Percentiles rank a stretch among this genome's conserved stretches.
Evolutionary conservation across 2,113 vertebrate species (phyloP).

Genomic region (Triplophysa rosa): DNA sequence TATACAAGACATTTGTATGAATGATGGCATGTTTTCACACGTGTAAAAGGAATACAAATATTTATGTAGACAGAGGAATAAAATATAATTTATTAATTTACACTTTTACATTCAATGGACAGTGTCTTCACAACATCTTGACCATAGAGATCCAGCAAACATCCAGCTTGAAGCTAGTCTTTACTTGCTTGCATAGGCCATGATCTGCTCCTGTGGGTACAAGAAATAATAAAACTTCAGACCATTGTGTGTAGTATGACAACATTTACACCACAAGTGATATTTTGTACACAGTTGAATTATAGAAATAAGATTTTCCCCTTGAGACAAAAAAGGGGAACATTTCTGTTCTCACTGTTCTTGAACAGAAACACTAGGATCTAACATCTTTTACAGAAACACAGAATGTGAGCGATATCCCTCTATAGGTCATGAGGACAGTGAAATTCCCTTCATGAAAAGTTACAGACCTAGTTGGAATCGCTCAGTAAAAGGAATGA

Average conservation of each 20-base stretch:
- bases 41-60: slow-evolving; percentile 3
- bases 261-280: neutral
- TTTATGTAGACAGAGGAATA: slow-evolving; percentile 37
- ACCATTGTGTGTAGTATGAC: neutral
- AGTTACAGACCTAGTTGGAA: slow-evolving; percentile 64
- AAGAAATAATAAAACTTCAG: slow-evolving; percentile 44
- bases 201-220: slow-evolving; percentile 87
- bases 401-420: slow-evolving; percentile 1
- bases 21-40: neutral
- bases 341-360: too few relatives aligned
- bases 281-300: neutral
- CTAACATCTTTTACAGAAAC: neutral
- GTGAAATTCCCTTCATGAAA: slow-evolving; percentile 52
- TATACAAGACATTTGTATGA: too few relatives aligned
- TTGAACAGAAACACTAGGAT: too few relatives aligned
- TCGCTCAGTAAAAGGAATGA: slow-evolving; percentile 73
- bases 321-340: neutral
- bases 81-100: slow-evolving; percentile 72
- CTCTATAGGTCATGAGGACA: slow-evolving; percentile 31
- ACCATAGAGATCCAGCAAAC: slow-evolving; percentile 30
- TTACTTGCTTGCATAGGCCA: slow-evolving; percentile 93
- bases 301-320: neutral
- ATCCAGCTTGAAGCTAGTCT: neutral
- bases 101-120: slow-evolving; percentile 59
- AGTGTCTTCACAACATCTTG: slow-evolving; percentile 46